Base-by-base conservation (phyloP, 2,888 invertebrate genomes). In the Limenitis camilla region DNA sequence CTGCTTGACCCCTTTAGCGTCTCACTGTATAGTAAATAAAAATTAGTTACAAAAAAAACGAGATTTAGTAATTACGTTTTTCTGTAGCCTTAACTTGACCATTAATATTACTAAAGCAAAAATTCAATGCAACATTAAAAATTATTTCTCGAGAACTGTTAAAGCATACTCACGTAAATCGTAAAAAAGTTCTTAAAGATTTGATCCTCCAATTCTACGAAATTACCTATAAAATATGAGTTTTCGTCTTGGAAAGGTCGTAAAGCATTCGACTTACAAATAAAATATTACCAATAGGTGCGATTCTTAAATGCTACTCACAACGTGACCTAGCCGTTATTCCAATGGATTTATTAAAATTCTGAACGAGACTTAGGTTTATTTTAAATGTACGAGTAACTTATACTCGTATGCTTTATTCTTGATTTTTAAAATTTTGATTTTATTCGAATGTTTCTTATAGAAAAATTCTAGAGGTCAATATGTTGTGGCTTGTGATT, bases 201-300 rank as follows among this genome's bases (percentile, higher is more conserved):
- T 63, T 63, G 59, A 68, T 71, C 72, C 67, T 68, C n/a, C 67
- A 67, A 77, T 76, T 74, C 69, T 62, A 62, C 60, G 53, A 68
- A 72, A 78, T 72, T 67, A 72, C 69, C 72, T 59, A 76, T 80
- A 80, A 81, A 81, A 71, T 77, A 72, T 73, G 69, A 75, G 68
- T 72, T 74, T 70, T 76, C 73, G 65, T 74, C 72, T 74, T 63
- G 65, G 43, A 61, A 70, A 67, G 62, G 63, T 69, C 71, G 69
- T 83, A 81, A 83, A 83, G 61, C 66, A 74, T 69, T 66, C 65
- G 64, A 58, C 59, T 53, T 58, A 57, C 60, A 56, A 56, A 57
- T 61, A 56, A 56, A 58, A 56, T 48, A 53, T 53, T 48, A 56
- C 53, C 50, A 46, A 49, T 58, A 56, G 58, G 53, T 51, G 50